These are phyloP conservation scores for Atta cephalotes DNA, from an alignment of 1,140 invertebrate genomes.

Conservation along the genomic window DNA sequence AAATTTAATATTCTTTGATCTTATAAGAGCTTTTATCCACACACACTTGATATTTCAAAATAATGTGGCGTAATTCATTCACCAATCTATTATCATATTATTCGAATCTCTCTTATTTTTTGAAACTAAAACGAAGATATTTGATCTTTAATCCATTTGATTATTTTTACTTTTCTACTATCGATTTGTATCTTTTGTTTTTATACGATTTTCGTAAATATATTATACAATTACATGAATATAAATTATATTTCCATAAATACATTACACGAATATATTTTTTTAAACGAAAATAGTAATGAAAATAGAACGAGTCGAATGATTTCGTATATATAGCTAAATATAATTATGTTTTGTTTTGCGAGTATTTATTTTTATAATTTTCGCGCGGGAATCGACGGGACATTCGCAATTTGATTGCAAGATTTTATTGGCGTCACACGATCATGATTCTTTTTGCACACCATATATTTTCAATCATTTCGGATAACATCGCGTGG, in stretches of 20 bases:
- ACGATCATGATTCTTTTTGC: slow-evolving; percentile 24
- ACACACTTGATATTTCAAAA: not conserved
- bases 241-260: not conserved
- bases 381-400: slow-evolving; percentile 50
- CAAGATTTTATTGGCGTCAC: slow-evolving; percentile 51
- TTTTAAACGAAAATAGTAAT: not conserved
- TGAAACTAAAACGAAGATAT: not conserved
- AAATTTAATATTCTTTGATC: not conserved
- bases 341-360: not conserved
- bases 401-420: slow-evolving; percentile 51
- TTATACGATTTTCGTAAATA: not conserved
- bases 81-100: not conserved
- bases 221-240: not conserved
- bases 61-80: not conserved
- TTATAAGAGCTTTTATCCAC: not conserved
- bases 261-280: not conserved
- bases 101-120: not conserved
- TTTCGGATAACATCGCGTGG: not conserved
- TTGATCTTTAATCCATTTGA: not conserved
- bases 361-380: not conserved
- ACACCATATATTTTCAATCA: slow-evolving; percentile 8
- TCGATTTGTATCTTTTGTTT: not conserved
- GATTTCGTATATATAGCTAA: not conserved
- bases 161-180: not conserved
- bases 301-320: not conserved